phyloP scores from a whole-genome alignment of 2,888 invertebrate genomes.

The Cosmia trapezina region DNA sequence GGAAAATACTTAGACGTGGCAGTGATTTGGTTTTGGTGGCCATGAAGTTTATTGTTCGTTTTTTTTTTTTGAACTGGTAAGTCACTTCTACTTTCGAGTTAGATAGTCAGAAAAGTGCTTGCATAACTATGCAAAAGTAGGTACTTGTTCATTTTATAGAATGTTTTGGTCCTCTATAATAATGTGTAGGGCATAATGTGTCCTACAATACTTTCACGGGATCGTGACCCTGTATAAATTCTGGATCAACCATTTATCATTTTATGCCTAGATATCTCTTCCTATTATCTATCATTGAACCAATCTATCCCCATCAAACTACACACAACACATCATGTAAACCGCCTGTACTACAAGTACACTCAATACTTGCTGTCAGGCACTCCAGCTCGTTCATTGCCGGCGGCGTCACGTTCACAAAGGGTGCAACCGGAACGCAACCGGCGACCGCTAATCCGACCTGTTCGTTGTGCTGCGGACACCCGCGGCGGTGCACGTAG shows the following conservation, averaged over 20 bases:
- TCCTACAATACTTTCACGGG: not conserved
- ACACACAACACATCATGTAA: not conserved
- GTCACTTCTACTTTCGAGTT: not conserved
- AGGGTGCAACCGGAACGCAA: constrained; percentile 48
- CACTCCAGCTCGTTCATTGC: constrained; percentile 20
- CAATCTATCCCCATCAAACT: not conserved
- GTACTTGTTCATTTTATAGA: not conserved
- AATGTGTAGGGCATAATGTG: not conserved
- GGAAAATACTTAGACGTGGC: not conserved
- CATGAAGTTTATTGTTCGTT: not conserved
- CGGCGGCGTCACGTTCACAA: constrained; percentile 50
- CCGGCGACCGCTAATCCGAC: constrained; percentile 47
- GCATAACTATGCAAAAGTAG: not conserved
- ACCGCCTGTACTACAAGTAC: not conserved
- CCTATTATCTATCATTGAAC: not conserved
- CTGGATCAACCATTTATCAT: not conserved
- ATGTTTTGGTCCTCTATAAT: not conserved
- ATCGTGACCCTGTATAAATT: not conserved
- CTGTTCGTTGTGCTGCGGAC: constrained; percentile 35
- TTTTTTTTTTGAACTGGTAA: not conserved
- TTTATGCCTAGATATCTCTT: not conserved
- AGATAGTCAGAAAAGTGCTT: not conserved
- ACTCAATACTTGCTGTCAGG: constrained; percentile 1
- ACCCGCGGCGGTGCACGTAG: constrained; percentile 45
- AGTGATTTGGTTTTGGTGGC: not conserved